These are phyloP conservation scores for Calephelis nemesis DNA, from an alignment of 1,140 invertebrate species.

Conservation along the genomic window DNA sequence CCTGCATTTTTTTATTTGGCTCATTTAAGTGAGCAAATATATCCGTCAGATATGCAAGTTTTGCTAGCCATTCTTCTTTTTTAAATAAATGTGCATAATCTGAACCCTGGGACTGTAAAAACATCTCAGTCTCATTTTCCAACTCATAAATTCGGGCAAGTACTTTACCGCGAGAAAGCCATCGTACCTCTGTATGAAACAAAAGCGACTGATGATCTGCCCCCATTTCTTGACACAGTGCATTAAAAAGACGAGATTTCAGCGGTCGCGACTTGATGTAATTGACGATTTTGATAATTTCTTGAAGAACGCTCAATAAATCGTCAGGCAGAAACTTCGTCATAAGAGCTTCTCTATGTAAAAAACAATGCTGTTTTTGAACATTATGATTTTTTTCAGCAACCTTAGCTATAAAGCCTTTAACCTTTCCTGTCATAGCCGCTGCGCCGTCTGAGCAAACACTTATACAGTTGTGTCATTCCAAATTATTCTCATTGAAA, in stretches of 20 bases:
- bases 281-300: conserved; percentile 8
- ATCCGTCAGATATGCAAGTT: conserved; percentile 20
- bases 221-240: conserved; percentile 19
- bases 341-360: conserved; percentile 23
- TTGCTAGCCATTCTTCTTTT: conserved; percentile 20
- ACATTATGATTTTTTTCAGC: conserved; percentile 14
- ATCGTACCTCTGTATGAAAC: conserved; percentile 14
- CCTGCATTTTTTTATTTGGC: conserved; percentile 24
- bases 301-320: conserved; percentile 17
- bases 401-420: too few species aligned
- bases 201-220: conserved; percentile 13
- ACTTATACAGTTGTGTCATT: not conserved
- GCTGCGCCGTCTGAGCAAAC: too few species aligned
- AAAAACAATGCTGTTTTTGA: conserved; percentile 19
- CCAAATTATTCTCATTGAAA: not conserved
- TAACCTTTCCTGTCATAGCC: too few species aligned
- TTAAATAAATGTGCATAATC: conserved; percentile 24
- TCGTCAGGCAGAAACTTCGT: conserved; percentile 20
- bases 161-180: conserved; percentile 7
- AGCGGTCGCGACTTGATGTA: conserved; percentile 17
- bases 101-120: not conserved
- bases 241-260: conserved; percentile 18
- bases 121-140: conserved; percentile 3
- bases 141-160: conserved; percentile 5
- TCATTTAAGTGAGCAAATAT: conserved; percentile 21